phyloP scores from a whole-genome alignment of 1,140 invertebrate species.

The Calephelis nemesis region DNA sequence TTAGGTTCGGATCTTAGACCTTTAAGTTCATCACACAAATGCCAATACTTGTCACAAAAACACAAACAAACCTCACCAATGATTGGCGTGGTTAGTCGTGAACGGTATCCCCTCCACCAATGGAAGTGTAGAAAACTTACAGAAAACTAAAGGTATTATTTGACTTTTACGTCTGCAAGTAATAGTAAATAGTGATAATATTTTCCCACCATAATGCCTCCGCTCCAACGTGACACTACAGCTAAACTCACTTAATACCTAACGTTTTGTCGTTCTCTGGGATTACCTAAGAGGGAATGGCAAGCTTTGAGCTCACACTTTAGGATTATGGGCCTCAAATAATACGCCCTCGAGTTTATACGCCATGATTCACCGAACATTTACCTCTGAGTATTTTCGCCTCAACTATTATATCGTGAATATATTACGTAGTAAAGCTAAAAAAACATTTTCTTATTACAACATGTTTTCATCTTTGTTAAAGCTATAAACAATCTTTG shows the following conservation, averaged over 20 bases:
- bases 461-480: too few species aligned
- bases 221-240: slow-evolving; percentile 38
- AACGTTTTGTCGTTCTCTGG: slow-evolving; percentile 38
- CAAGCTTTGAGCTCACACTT: slow-evolving; percentile 39
- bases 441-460: too few species aligned
- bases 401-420: background rate
- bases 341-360: slow-evolving; percentile 38
- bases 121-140: too few species aligned
- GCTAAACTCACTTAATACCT: slow-evolving; percentile 41
- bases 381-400: slow-evolving; percentile 8
- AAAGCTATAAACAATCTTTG: too few species aligned
- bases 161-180: slow-evolving; percentile 25
- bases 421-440: background rate
- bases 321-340: slow-evolving; percentile 44
- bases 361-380: slow-evolving; percentile 33
- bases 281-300: slow-evolving; percentile 43
- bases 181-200: slow-evolving; percentile 37
- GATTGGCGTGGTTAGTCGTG: too few species aligned
- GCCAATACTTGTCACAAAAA: too few species aligned
- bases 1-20: too few species aligned
- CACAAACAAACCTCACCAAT: too few species aligned
- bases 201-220: slow-evolving; percentile 39
- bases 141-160: background rate
- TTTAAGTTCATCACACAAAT: too few species aligned
- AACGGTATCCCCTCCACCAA: too few species aligned